Percentiles rank a stretch among this genome's conserved stretches.
phyloP scores from a whole-genome alignment of 1,140 invertebrate genomes.

The Drosophila bocki region DNA sequence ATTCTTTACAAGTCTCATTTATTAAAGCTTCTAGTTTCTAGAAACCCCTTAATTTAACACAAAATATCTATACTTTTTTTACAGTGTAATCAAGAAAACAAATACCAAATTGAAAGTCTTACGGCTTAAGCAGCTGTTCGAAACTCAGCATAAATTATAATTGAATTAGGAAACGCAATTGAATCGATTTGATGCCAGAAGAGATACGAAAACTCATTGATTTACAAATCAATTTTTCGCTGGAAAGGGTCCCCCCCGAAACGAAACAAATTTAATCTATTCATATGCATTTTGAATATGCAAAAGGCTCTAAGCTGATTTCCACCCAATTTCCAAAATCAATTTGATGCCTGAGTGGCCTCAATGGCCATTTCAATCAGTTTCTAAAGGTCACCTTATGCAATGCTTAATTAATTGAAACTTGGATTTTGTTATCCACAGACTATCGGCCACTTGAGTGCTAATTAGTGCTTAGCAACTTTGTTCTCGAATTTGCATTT shows the following conservation, averaged over 20 bases:
- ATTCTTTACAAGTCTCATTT: too few relatives aligned
- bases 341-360: conserved; percentile 33
- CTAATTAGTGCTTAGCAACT: conserved; percentile 1
- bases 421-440: conserved; percentile 13
- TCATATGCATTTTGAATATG: conserved; percentile 48
- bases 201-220: conserved; percentile 34
- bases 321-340: conserved; percentile 21
- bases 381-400: conserved; percentile 27
- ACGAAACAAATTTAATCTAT: conserved; percentile 40
- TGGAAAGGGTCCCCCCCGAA: not conserved
- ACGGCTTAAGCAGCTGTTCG: conserved; percentile 35
- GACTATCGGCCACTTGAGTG: conserved; percentile 9
- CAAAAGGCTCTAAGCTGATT: conserved; percentile 48
- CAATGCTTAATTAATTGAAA: conserved; percentile 31
- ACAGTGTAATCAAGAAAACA: conserved; percentile 22
- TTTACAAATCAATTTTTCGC: conserved; percentile 52
- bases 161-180: conserved; percentile 55
- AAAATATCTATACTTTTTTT: not conserved
- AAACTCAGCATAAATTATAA: conserved; percentile 56
- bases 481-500: conserved; percentile 8
- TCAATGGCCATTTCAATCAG: conserved; percentile 19
- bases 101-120: conserved; percentile 40
- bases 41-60: not conserved
- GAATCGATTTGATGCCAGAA: conserved; percentile 24
- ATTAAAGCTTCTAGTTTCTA: not conserved